Evolutionary conservation across 2,797 vertebrate species (phyloP).

Genomic region (Triplophysa bombifrons): DNA sequence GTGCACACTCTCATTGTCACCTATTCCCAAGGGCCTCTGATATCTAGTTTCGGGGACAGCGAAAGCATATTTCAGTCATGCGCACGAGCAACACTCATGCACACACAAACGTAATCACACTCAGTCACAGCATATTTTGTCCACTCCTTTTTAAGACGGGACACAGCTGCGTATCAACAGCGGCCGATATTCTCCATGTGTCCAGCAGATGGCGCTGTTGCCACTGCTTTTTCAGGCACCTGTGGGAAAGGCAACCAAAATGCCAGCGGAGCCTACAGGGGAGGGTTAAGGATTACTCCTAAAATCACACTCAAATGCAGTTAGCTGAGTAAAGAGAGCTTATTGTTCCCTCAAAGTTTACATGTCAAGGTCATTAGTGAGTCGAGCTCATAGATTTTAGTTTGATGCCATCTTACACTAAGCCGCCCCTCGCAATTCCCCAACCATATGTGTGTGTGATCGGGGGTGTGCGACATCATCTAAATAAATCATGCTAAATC

Average conservation of each 20-base stretch:
- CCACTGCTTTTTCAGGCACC: slow-evolving; percentile 72
- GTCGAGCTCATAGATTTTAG: slow-evolving; percentile 69
- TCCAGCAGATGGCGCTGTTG: slow-evolving; percentile 79
- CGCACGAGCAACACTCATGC: slow-evolving; percentile 39
- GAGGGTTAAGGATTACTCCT: slow-evolving; percentile 65
- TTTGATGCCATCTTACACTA: slow-evolving; percentile 54
- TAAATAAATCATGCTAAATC: slow-evolving; percentile 77
- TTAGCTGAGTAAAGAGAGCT: slow-evolving; percentile 72
- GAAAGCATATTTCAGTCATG: slow-evolving; percentile 51
- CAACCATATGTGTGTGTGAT: slow-evolving; percentile 74
- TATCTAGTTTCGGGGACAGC: slow-evolving; percentile 51
- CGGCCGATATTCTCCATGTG: background rate
- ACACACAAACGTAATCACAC: background rate
- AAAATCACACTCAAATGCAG: slow-evolving; percentile 72
- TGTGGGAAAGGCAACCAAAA: slow-evolving; percentile 71
- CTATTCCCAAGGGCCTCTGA: slow-evolving; percentile 67
- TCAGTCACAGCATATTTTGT: slow-evolving; percentile 16
- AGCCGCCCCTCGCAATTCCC: slow-evolving; percentile 70
- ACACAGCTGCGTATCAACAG: background rate
- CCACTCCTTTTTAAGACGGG: slow-evolving; percentile 15
- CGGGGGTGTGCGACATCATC: slow-evolving; percentile 63
- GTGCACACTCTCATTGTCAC: slow-evolving; percentile 65
- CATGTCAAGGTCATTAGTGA: slow-evolving; percentile 74
- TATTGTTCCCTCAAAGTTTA: slow-evolving; percentile 78
- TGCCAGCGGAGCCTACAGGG: slow-evolving; percentile 72